Base-by-base conservation (phyloP, 2,113 vertebrate species). In the Lophius piscatorius region DNA sequence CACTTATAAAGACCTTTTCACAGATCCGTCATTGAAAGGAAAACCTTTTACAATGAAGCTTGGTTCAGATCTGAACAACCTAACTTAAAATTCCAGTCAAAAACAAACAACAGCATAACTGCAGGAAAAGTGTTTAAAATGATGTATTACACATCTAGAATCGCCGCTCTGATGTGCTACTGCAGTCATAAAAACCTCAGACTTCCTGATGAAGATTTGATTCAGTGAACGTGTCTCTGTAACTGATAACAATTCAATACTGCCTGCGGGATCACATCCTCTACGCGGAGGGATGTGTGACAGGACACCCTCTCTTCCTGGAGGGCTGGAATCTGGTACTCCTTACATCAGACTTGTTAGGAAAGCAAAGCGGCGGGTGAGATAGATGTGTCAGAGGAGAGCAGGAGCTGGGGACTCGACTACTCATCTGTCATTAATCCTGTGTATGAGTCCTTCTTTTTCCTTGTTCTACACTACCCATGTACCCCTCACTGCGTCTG, bases 381-480 rank as follows among this genome's bases (percentile, higher is more conserved):
- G 20, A 45, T 35, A 40, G 42, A 50, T 18, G 17, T 11, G 33
- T 13, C 12, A 14, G 20, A 56, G n/a, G 4, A 45, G 47, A 46
- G 50, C 12, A 34, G 18, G 31, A 62, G 51, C 69, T 39, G 16
- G 70, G 51, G 57, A 78, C 28, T 36, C 5, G 1, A 36, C 38
- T 41, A 35, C 70, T 74, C 70, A 68, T 69, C 64, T 76, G 57
- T 76, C 73, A 58, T 73, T 78, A 65, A 82, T 67, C 74, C 60
- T 38, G 51, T 20, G 29, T 47, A 17, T 73, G 50, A 75, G 48
- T 70, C 39, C 52, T 56, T 67, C 45, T 22, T 34, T 78, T 31
- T 39, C 35, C 26, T 38, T 58, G 42, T 72, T 54, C 49, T 1
- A 13, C 22, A 8, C 17, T 12, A 46, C 59, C 34, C 61, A 9